A percentile compares a stretch with the other conserved stretches of the same genome.
phyloP scores from a whole-genome alignment of 1,140 invertebrate genomes.

The Diprion similis region DNA sequence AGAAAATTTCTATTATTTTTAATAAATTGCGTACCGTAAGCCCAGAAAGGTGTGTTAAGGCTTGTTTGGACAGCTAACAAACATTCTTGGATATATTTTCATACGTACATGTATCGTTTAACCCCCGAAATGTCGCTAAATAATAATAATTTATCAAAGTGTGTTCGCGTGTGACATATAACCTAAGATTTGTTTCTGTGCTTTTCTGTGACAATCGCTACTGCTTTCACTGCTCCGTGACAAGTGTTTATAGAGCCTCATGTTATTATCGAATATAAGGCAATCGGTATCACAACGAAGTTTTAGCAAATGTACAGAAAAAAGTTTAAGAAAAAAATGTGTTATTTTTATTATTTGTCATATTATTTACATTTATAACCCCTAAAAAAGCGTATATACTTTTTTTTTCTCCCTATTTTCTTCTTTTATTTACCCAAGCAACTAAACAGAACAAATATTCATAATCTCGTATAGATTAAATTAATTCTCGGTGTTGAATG shows the following conservation, averaged over 20 bases:
- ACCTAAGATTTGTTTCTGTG: constrained; percentile 20
- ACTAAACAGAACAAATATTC: too few relatives aligned
- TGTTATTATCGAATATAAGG: too few relatives aligned
- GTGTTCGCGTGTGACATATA: constrained; percentile 24
- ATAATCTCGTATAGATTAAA: too few relatives aligned
- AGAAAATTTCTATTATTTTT: constrained; percentile 27
- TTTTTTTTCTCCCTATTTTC: too few relatives aligned
- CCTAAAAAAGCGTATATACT: neutral
- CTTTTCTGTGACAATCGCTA: neutral
- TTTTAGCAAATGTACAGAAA: neutral
- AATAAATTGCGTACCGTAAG: neutral
- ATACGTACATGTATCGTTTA: neutral
- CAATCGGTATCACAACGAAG: too few relatives aligned
- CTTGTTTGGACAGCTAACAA: neutral
- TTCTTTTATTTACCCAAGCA: too few relatives aligned
- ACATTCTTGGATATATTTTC: neutral
- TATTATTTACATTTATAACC: neutral
- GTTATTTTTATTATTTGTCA: neutral
- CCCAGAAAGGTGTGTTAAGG: neutral
- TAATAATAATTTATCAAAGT: constrained; percentile 2
- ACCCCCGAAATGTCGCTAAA: neutral
- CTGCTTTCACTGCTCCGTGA: neutral
- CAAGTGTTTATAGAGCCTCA: too few relatives aligned
- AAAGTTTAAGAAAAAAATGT: neutral
- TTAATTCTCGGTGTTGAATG: too few relatives aligned